phyloP scores from a whole-genome alignment of 37 sponge, comb jelly and placozoan species.

The Ianthella basta region DNA sequence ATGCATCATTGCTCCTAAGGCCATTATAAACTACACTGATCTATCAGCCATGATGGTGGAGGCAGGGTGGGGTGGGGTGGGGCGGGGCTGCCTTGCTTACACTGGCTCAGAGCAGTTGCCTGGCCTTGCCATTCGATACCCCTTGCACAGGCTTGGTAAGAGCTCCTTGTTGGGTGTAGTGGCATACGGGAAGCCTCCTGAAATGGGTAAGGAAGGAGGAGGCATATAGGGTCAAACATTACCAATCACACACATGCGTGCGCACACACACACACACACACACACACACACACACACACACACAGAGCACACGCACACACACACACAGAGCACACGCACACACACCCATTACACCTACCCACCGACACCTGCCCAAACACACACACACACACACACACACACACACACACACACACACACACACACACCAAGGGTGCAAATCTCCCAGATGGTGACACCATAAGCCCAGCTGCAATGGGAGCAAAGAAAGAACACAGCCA shows the following conservation, averaged over 20 bases:
- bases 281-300: conserved; percentile 36
- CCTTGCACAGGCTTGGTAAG: conserved; percentile 14
- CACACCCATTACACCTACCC: neutral
- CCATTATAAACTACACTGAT: too few relatives aligned
- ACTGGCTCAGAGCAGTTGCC: conserved; percentile 57
- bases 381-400: conserved; percentile 32
- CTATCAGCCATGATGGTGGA: too few relatives aligned
- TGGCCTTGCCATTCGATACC: conserved; percentile 51
- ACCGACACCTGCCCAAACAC: neutral
- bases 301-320: conserved; percentile 30
- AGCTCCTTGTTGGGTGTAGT: conserved; percentile 49
- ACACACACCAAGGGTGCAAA: conserved; percentile 60
- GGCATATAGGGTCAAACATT: neutral
- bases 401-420: conserved; percentile 32
- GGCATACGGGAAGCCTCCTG: conserved; percentile 71
- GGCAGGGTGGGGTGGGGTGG: too few relatives aligned
- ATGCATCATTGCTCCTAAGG: too few relatives aligned
- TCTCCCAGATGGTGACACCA: conserved; percentile 75
- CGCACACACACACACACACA: conserved; percentile 28
- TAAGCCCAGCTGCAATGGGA: conserved; percentile 50
- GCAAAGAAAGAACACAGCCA: neutral
- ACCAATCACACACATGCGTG: neutral
- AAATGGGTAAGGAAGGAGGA: neutral
- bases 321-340: conserved; percentile 4
- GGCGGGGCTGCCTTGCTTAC: conserved; percentile 26